Evolutionary conservation across 2,888 invertebrate genomes (phyloP), one percentile per base, ranked within the genome.

Genomic region (Mythimna pallens): DNA sequence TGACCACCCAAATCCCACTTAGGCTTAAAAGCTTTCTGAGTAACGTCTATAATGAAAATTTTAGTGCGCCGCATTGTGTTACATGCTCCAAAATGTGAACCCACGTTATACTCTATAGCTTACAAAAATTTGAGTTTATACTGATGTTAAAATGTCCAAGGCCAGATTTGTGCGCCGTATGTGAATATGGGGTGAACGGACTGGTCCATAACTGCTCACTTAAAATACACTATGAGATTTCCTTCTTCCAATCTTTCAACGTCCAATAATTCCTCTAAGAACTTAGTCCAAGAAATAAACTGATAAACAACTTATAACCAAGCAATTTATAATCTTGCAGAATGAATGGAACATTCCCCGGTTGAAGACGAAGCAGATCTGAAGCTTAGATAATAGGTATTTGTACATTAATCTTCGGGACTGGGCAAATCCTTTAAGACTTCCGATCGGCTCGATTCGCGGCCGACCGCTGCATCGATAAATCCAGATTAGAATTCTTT

Each of bases 401-500:
- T 85, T 83, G 78, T 82, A 86, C 88, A 89, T 92, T 91, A 89
- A 90, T 93, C 89, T 91, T 87, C 84, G 82, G 85, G 88, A 90
- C 89, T 92, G 89, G 77, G 88, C 84, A 92, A 94, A 94, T 92
- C 94, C 92, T 92, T 93, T 93, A 93, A 94, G 91, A 89, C 93
- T 87, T 86, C 86, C 89, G 89, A 92, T 90, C 88, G 89, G 84
- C 86, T 81, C 83, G 79, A 82, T 82, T 66, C 79, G 82, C 76
- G 85, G 85, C 73, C 67, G 82, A 70, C 86, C 82, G 86, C 88
- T 85, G 82, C 84, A 86, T 84, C 86, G 84, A 92, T 92, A 93
- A 94, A 92, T 93, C 92, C 89, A 91, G 92, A 93, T 94, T 93
- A 93, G 83, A 90, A 87, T 88, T 86, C 90, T 92, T 92, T 85